Evolutionary conservation across 2,797 vertebrate genomes (phyloP).

Genomic region (Knipowitschia caucasica): DNA sequence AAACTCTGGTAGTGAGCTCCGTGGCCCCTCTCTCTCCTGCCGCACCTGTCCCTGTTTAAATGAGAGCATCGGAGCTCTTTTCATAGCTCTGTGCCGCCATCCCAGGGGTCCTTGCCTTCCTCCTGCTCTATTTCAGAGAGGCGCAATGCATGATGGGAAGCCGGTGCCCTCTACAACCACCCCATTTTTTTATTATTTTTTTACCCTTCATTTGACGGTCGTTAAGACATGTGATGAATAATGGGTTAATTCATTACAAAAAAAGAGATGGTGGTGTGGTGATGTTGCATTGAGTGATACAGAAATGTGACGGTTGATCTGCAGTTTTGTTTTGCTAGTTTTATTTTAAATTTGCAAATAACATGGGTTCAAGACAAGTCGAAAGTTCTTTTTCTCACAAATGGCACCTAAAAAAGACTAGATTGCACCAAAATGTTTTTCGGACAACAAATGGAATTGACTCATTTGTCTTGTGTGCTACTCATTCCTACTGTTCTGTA

Average conservation of each 20-base stretch:
- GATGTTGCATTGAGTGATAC: background rate
- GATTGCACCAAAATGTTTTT: no score
- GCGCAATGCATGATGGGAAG: conserved; percentile 70
- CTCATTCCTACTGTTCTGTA: no score
- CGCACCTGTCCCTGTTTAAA: conserved; percentile 79
- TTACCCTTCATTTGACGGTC: conserved; percentile 55
- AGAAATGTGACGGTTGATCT: background rate
- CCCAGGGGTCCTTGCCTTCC: conserved; percentile 72
- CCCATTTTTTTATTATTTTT: conserved; percentile 20
- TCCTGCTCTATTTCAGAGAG: conserved; percentile 75
- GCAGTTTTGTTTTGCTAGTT: no score
- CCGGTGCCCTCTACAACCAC: conserved; percentile 55
- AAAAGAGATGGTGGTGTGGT: background rate
- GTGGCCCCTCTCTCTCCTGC: conserved; percentile 28
- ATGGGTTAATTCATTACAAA: conserved; percentile 11
- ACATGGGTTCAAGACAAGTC: no score
- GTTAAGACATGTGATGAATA: conserved; percentile 10
- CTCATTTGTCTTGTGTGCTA: no score
- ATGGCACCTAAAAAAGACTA: no score
- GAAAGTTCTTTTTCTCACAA: no score
- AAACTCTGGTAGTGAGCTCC: conserved; percentile 11
- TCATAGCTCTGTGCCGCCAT: conserved; percentile 73
- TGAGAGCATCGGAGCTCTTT: conserved; percentile 79
- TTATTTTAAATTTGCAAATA: no score
- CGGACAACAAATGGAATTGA: no score